Base-by-base conservation (phyloP, 1,140 invertebrate species). In the Apis laboriosa region DNA sequence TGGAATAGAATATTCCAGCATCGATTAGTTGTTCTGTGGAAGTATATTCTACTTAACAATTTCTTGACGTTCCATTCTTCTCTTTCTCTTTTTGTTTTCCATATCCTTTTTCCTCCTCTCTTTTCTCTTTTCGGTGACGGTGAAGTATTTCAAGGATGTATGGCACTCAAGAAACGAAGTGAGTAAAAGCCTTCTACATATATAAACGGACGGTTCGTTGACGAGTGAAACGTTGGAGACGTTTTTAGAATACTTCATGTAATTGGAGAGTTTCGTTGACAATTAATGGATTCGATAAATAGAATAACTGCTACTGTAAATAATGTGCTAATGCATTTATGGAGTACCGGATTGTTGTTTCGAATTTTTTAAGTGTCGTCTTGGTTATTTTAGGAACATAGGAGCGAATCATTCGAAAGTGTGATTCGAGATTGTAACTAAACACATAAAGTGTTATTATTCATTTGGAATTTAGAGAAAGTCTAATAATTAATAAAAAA, bases 11-110 rank as follows among this genome's bases (percentile, higher is more conserved):
- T 70, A 68, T 49, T 21, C 61, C 71, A 9, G 60, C 53, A n/a
- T 12, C 55, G 43, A 61, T 60, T 60, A 61, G 66, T 63, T 71
- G 67, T 56, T 34, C 76, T 4, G 17, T 17, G 67, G 13, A 60
- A 58, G 70, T n/a, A 21, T 68, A 63, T 73, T 73, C 77, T 49
- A 60, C 81, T 83, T 68, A 17, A 43, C 56, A 67, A 78, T 83
- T 78, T 53, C 77, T 55, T 60, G 34, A 43, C n/a, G 53, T 56
- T 71, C 53, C 12, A 9, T 4, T 2, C 72, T 34, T 58, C 19
- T 34, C 2, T 13, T 73, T 34, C 28, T 24, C 34, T 7, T 43
- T 43, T 43, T 43, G 34, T 43, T 43, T 43, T 9, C 9, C 63
- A 15, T 8, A n/a, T 15, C 9, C 15, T 53, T 51, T 21, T 28